Percentiles rank a stretch among this genome's conserved stretches.
Conservation (phyloP, 1,140 invertebrate species). For the Cecropterus lyciades region DNA sequence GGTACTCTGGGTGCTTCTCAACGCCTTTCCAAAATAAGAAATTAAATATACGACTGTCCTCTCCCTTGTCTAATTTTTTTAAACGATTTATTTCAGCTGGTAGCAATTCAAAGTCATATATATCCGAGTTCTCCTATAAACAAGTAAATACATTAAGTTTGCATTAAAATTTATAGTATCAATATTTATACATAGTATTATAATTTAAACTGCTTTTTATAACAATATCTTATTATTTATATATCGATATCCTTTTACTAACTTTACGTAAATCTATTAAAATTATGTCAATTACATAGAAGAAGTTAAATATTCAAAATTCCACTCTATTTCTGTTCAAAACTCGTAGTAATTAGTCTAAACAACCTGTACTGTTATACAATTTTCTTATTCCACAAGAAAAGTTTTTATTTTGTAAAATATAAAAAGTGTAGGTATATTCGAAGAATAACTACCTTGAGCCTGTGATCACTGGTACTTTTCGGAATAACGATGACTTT, state of each 20-base stretch:
- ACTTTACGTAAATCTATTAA: too few relatives aligned
- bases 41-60: constrained; percentile 87
- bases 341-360: too few relatives aligned
- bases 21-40: constrained; percentile 86
- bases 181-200: too few relatives aligned
- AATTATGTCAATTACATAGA: too few relatives aligned
- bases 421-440: background rate
- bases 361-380: too few relatives aligned
- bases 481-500: constrained; percentile 93
- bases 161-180: too few relatives aligned
- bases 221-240: too few relatives aligned
- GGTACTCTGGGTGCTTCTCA: constrained; percentile 87
- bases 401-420: background rate
- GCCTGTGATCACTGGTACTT: constrained; percentile 89
- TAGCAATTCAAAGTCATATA: constrained; percentile 87
- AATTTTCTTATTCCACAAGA: too few relatives aligned
- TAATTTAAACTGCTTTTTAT: too few relatives aligned
- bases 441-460: constrained; percentile 78
- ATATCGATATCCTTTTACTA: too few relatives aligned
- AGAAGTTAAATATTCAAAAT: too few relatives aligned
- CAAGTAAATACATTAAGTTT: constrained; percentile 3
- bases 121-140: constrained; percentile 85
- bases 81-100: constrained; percentile 84
- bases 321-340: too few relatives aligned
- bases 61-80: constrained; percentile 86